Evolutionary conservation across 1,140 invertebrate genomes (phyloP), one percentile per base, ranked within the genome.

Genomic region (Branchinecta lynchi): DNA sequence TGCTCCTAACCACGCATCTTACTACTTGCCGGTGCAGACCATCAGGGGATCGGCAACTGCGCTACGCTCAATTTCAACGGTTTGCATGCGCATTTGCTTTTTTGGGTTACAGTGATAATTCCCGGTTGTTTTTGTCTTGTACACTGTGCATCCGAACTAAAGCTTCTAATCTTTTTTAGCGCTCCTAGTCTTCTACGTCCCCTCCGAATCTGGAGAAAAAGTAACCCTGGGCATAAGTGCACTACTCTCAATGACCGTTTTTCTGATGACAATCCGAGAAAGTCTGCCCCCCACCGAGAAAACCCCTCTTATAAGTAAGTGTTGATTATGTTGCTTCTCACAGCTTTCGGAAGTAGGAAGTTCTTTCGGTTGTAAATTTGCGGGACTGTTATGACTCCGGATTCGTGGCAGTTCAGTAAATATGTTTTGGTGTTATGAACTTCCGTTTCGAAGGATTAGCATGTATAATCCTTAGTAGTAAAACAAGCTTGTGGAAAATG

Each of bases 221-320:
- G 88, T 90, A 60, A 89, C 87, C 9, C 79, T 90, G 43, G 90
- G 92, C 21, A 93, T 94, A 71, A 92, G 89, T 67, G 90, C 91
- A 0, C 81, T 95, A 0, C 82, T 95, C 6, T 93, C 90, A 7
- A 93, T 94, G 88, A 93, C 92, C 0, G 92, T 95, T 9, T 94
- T 94, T 77, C 81, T 95, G 3, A 94, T 95, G 91, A 89, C 92
- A 15, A 93, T 95, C 20, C 80, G 90, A 68, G 91, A 95, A 77
- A 90, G 87, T 66, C 81, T 94, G 74, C 92, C 92, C n/a, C 91
- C 92, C 0, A 93, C 91, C 1, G 90, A 93, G 74, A 92, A 94
- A 77, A 92, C 89, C 1, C 92, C 92, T 6, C 81, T 95, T 20
- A 93, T 95, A 73, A 92, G 91, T 93, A 82, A 85, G 85, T 82